A percentile compares a stretch with the other conserved stretches of the same genome.
These are phyloP conservation scores for Muraenolepis orangiensis DNA, from an alignment of 2,797 vertebrate genomes.

Conservation along the genomic window DNA sequence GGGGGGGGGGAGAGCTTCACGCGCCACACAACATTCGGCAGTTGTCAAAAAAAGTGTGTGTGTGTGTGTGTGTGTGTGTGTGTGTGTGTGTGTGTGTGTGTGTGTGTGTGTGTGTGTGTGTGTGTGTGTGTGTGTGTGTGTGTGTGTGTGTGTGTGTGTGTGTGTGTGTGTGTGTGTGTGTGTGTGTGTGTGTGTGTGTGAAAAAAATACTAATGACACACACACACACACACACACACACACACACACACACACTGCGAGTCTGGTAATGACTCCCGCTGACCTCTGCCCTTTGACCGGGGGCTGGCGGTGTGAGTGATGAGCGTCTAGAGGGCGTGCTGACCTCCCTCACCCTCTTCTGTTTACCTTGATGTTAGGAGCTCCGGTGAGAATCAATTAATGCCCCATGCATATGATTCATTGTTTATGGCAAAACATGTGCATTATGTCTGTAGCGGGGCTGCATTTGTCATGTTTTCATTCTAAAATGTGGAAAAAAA, in stretches of 20 bases:
- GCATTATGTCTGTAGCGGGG: slow-evolving; percentile 14
- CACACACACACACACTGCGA: slow-evolving; percentile 15
- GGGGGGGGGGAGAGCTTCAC: slow-evolving; percentile 33
- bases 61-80: no score
- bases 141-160: no score
- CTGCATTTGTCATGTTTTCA: slow-evolving; percentile 13
- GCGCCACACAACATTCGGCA: slow-evolving; percentile 42
- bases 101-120: no score
- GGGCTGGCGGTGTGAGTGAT: slow-evolving; percentile 60
- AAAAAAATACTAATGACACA: background rate
- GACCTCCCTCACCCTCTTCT: slow-evolving; percentile 52
- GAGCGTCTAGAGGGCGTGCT: slow-evolving; percentile 57
- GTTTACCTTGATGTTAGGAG: slow-evolving; percentile 47
- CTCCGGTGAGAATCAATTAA: slow-evolving; percentile 29
- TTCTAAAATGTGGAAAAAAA: background rate
- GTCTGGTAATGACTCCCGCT: slow-evolving; percentile 48
- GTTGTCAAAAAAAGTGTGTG: slow-evolving; percentile 44
- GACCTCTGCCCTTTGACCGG: slow-evolving; percentile 57
- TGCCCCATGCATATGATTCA: slow-evolving; percentile 29
- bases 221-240: slow-evolving; percentile 10
- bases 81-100: no score
- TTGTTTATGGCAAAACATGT: slow-evolving; percentile 37
- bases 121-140: no score
- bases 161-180: no score
- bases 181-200: no score